Evolutionary conservation across 2,888 invertebrate species (phyloP).

Genomic region (Chrysotoxum bicinctum): DNA sequence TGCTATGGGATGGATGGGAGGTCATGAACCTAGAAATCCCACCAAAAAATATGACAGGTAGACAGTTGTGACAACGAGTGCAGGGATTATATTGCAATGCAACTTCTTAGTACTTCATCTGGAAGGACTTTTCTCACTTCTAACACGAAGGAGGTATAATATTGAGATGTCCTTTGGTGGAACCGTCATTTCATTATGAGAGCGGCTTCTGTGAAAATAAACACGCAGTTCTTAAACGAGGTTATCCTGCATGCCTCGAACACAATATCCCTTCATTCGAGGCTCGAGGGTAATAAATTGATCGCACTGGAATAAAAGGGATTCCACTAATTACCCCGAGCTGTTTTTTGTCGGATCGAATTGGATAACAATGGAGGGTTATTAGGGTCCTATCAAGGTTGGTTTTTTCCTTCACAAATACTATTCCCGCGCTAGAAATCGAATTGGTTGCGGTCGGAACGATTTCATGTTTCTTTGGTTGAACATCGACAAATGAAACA

Average conservation of each 20-base stretch:
- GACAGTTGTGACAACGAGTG: background rate
- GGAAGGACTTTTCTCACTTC: conserved; percentile 30
- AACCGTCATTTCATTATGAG: background rate
- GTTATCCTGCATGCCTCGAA: background rate
- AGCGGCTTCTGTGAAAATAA: conserved; percentile 60
- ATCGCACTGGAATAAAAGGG: conserved; percentile 28
- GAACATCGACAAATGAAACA: background rate
- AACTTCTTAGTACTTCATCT: background rate
- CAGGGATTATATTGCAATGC: conserved; percentile 7
- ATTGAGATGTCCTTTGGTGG: conserved; percentile 53
- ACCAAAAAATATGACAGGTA: background rate
- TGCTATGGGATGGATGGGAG: conserved; percentile 27
- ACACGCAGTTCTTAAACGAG: conserved; percentile 26
- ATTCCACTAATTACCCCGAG: conserved; percentile 54
- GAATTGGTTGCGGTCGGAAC: conserved; percentile 68
- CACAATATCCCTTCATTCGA: background rate
- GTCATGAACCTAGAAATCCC: conserved; percentile 23
- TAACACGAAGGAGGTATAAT: background rate
- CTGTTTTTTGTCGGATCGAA: conserved; percentile 43
- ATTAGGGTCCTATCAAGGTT: conserved; percentile 38
- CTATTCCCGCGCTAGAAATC: conserved; percentile 50
- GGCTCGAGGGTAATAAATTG: conserved; percentile 39
- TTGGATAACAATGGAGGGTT: conserved; percentile 53
- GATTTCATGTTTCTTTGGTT: conserved; percentile 37
- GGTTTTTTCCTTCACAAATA: background rate